Percentiles rank a stretch among this genome's conserved stretches.
Evolutionary conservation across 2,113 vertebrate genomes (phyloP).

Genomic region (Vulpes vulpes): DNA sequence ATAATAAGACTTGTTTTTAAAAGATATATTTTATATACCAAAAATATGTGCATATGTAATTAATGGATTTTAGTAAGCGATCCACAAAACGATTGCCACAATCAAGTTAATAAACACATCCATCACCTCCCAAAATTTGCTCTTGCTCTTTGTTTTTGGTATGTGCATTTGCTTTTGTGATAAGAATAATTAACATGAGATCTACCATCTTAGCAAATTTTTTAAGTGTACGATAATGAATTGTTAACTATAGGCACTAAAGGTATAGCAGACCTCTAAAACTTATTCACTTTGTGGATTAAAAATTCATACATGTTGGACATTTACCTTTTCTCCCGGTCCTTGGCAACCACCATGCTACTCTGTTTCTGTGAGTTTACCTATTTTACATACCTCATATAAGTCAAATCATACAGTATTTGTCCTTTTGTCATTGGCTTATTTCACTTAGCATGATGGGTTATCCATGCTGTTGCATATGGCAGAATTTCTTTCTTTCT

Average conservation of each 20-base stretch:
- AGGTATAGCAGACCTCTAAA: neutral
- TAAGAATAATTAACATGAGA: neutral
- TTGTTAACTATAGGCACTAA: neutral
- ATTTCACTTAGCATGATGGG: neutral
- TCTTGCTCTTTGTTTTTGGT: neutral
- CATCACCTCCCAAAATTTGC: neutral
- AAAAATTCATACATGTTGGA: neutral
- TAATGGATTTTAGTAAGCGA: neutral
- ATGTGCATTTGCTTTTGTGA: neutral
- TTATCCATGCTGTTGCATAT: neutral
- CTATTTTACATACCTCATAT: neutral
- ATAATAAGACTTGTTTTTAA: neutral
- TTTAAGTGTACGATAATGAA: neutral
- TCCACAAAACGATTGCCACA: neutral
- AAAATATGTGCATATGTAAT: neutral
- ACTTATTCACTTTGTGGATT: neutral
- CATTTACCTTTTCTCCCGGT: neutral
- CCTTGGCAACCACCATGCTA: no score
- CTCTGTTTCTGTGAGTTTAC: neutral
- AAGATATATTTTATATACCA: neutral
- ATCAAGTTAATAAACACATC: neutral
- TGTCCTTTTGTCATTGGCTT: neutral
- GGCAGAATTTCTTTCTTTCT: neutral
- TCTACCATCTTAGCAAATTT: neutral
- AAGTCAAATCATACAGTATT: neutral